phyloP scores from a whole-genome alignment of 2,113 vertebrate genomes.

The Xenopus borealis region DNA sequence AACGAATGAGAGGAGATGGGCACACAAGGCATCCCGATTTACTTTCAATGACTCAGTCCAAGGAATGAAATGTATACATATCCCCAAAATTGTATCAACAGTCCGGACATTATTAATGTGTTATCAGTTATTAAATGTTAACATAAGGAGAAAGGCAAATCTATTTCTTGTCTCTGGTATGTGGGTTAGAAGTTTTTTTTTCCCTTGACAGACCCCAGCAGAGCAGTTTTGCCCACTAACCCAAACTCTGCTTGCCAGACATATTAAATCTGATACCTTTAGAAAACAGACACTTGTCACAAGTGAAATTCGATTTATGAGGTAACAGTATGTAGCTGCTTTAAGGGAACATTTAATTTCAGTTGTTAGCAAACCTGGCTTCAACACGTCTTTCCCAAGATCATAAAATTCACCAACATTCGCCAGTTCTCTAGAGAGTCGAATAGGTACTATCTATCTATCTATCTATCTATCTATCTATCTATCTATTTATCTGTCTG shows the following conservation, averaged over 20 bases:
- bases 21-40: not conserved
- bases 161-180: constrained; percentile 27
- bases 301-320: constrained; percentile 48
- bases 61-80: not conserved
- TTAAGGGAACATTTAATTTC: constrained; percentile 16
- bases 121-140: not conserved
- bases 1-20: not conserved
- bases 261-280: constrained; percentile 59
- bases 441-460: not conserved
- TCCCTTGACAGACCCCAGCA: constrained; percentile 47
- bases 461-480: constrained; percentile 20
- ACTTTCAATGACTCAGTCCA: not conserved
- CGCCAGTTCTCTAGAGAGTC: not conserved
- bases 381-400: not conserved
- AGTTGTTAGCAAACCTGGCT: not conserved
- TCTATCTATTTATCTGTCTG: constrained; percentile 18
- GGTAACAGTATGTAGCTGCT: constrained; percentile 34
- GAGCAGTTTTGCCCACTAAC: constrained; percentile 51
- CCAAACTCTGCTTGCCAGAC: constrained; percentile 49
- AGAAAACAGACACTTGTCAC: constrained; percentile 57
- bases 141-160: not conserved
- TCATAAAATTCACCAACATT: not conserved
- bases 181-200: constrained; percentile 43
- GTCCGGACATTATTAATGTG: not conserved
- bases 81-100: not conserved